Base-by-base conservation (phyloP, 2,888 invertebrate species). In the Augiades crinisus region DNA sequence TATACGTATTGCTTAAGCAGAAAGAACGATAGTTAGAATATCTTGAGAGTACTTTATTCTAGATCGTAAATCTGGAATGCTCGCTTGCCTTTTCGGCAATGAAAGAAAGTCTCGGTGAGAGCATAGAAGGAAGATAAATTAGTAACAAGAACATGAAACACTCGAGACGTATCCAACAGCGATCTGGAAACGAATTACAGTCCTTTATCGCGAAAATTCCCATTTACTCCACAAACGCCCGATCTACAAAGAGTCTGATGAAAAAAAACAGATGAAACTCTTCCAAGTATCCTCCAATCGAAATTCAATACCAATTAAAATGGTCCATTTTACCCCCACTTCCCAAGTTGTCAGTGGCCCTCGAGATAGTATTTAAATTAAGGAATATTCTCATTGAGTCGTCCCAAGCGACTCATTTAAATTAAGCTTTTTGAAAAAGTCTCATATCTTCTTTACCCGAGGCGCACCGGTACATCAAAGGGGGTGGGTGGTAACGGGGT, bases 391-490 rank as follows among this genome's bases (percentile, higher is more conserved):
- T 71, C 81, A 86, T 86, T 84, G 83, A 85, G 85, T 70, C 78
- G 77, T 85, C 77, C 78, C 81, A 57, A 71, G 76, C 74, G 79
- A 67, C 86, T 88, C 84, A 86, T 89, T 88, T 88, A 88, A 89
- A 89, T 89, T 88, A 89, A 87, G 89, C 87, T 86, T 88, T 85
- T 83, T 83, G 83, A 87, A 86, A 88, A 88, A 87, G 78, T 85
- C 88, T 85, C 88, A 89, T 88, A 89, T 89, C 88, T 88, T 85
- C 84, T 84, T 87, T 83, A 82, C 75, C 82, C 78, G 82, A 72
- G 84, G 84, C 82, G 75, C 74, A 74, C 73, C 78, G 85, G 84
- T 79, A 86, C 85, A 78, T 84, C 85, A 83, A 83, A 84, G 75
- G 71, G 77, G 76, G 69, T 78, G 65, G 72, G 72, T 75, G 78